Conservation (phyloP, 2,113 vertebrate species). For the Ibidorhyncha struthersii region DNA sequence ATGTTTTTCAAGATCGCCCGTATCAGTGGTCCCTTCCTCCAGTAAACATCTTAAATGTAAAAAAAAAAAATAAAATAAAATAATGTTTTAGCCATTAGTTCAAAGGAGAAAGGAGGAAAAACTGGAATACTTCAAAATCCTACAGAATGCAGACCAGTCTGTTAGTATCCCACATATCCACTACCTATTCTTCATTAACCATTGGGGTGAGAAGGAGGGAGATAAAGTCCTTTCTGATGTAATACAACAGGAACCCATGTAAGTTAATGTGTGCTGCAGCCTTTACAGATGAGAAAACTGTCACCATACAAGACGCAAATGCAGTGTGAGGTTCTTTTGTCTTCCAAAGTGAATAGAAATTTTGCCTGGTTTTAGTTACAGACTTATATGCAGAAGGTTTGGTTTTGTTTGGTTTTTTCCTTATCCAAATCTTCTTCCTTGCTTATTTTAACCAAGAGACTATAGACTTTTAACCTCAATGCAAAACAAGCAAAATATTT, state of each 20-base stretch:
- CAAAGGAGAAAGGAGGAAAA: background rate
- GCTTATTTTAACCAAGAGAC: background rate
- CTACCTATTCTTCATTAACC: background rate
- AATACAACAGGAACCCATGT: background rate
- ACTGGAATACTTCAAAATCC: background rate
- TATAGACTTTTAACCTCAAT: background rate
- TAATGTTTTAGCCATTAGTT: background rate
- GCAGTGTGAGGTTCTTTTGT: background rate
- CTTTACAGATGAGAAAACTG: background rate
- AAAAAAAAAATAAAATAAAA: background rate
- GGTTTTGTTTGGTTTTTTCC: background rate
- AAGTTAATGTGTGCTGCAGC: background rate
- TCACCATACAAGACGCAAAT: background rate
- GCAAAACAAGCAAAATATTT: background rate
- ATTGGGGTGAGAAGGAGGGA: background rate
- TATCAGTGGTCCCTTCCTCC: background rate
- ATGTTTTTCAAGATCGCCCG: background rate
- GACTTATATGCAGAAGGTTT: background rate
- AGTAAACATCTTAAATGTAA: background rate
- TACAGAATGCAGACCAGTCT: background rate
- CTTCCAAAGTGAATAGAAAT: background rate
- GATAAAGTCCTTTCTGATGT: background rate
- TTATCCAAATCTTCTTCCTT: background rate
- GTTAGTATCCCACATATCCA: background rate
- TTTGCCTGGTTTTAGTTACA: background rate